These are phyloP conservation scores for Danionella cerebrum DNA, from an alignment of 2,113 vertebrate species.

Conservation along the genomic window DNA sequence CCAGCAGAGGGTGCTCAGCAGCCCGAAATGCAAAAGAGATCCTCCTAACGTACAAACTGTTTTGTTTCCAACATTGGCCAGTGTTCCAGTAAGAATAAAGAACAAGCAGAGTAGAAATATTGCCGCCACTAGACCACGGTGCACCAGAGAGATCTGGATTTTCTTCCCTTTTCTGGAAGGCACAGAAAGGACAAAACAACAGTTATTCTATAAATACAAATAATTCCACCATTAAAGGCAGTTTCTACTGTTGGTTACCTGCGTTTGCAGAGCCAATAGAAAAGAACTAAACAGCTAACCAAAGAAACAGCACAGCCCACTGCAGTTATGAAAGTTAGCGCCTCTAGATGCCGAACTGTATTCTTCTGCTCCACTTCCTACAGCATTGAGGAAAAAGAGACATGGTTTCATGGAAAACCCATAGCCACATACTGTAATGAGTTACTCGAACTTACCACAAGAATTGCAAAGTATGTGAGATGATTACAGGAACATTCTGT, in stretches of 20 bases:
- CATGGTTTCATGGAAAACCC: constrained; percentile 47
- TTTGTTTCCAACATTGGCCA: constrained; percentile 51
- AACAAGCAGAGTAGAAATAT: constrained; percentile 51
- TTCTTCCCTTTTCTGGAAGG: constrained; percentile 28
- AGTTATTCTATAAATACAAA: too few relatives aligned
- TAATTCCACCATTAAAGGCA: too few relatives aligned
- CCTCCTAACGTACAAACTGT: constrained; percentile 46
- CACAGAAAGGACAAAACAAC: not conserved
- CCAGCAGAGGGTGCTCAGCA: constrained; percentile 64
- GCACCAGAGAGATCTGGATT: constrained; percentile 50
- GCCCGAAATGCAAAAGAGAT: constrained; percentile 55
- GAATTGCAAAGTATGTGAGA: constrained; percentile 65
- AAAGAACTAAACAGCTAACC: constrained; percentile 56
- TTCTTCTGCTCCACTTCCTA: not conserved
- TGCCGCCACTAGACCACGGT: constrained; percentile 53
- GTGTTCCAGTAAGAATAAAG: constrained; percentile 57
- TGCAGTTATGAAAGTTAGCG: not conserved
- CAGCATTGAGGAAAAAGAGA: constrained; percentile 12
- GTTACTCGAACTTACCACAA: constrained; percentile 58
- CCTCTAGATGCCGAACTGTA: not conserved
- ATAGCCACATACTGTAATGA: too few relatives aligned
- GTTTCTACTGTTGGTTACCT: too few relatives aligned
- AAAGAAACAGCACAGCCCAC: constrained; percentile 16
- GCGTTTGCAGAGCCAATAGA: constrained; percentile 53
- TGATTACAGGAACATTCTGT: constrained; percentile 64